Evolutionary conservation across 1,140 invertebrate genomes (phyloP), one percentile per base, ranked within the genome.

Genomic region (Dysdera silvatica): DNA sequence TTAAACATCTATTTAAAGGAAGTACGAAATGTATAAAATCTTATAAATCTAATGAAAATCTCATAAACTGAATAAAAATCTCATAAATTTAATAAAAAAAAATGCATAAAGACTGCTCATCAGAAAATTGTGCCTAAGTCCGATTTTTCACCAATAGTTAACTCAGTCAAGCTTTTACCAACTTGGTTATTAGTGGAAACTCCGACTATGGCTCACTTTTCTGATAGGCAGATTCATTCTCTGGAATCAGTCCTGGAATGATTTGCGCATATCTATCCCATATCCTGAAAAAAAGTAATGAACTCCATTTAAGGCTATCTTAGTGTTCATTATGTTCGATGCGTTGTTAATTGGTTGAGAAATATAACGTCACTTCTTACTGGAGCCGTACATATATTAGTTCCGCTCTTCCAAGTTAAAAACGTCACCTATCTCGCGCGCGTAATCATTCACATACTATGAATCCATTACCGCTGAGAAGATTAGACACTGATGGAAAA

Each of bases 1-100:
- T 60, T 47, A 23, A 65, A 65, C 6, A 65, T 20, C 63, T 65
- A 20, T 28, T 49, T 33, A n/a, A 41, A 18, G 41, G 28, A 43
- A 28, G 16, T 43, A 56, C 8, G 16, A 12, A 2, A 7, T 1
- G 23, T 0, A 26, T 7, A 6, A 12, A 49, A 24, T 3, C 18
- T 26, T 7, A 23, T 20, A 14, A 2, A 24, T 26, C 29, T 8
- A 28, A 10, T 16, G 23, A 49, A 29, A 1, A 28, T n/a, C n/a
- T 29, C 0, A 26, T 31, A 29, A 28, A 28, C 24, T 24, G n/a
- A 23, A 4, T 23, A 48, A 24, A 24, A 48, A 4, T 48, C 12
- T 48, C 45, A 10, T 20, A 12, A 4, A 23, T 14, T n/a, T 10
- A 14, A 8, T 47, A 23, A 10, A 3, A 47, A 49, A 28, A 49